Evolutionary conservation across 2,888 invertebrate genomes (phyloP).

Genomic region (Rhamnusium bicolor): DNA sequence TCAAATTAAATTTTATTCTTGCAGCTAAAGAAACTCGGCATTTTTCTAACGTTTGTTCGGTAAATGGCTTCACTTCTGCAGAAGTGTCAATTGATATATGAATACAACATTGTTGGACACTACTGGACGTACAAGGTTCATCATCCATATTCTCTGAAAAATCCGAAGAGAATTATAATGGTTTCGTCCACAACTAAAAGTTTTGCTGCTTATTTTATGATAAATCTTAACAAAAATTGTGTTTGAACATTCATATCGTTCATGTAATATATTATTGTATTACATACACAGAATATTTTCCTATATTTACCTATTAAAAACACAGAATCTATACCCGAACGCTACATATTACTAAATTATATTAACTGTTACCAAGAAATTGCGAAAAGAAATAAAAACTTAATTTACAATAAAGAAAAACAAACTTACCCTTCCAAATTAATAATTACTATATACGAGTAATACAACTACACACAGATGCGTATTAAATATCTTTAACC

Average conservation of each 20-base stretch:
- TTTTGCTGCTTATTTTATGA: slow-evolving; percentile 2
- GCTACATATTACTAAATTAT: neutral
- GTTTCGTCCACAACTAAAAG: neutral
- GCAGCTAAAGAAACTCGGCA: neutral
- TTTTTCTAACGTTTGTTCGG: neutral
- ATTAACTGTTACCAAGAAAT: neutral
- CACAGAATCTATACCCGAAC: neutral
- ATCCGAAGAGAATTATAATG: neutral
- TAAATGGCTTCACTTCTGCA: neutral
- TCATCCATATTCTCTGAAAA: neutral
- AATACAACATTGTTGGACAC: neutral
- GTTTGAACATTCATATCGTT: neutral
- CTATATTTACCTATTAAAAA: slow-evolving; percentile 2
- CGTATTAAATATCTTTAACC: neutral
- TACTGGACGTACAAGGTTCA: neutral
- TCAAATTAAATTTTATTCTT: neutral
- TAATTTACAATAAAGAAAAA: neutral
- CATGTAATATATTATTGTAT: neutral
- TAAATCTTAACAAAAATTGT: slow-evolving; percentile 1
- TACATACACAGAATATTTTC: neutral
- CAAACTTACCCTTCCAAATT: neutral
- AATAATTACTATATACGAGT: neutral
- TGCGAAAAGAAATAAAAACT: neutral
- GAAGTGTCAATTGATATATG: neutral
- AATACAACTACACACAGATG: neutral